Percentiles rank a stretch among this genome's conserved stretches.
Conservation (phyloP, 2,888 invertebrate species). For the Brachycybe producta region DNA sequence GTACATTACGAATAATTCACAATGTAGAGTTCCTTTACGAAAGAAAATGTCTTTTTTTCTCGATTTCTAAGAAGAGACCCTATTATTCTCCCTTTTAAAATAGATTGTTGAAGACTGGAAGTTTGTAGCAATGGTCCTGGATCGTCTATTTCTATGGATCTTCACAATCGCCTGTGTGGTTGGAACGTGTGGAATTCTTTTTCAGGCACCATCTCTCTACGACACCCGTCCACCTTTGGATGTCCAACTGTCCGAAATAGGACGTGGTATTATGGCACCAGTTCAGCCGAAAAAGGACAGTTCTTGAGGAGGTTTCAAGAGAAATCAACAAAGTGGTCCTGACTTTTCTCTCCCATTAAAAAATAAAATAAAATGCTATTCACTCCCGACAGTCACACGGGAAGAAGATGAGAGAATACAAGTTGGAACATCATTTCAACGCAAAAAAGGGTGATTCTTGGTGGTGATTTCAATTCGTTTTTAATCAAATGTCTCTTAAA, state of each 20-base stretch:
- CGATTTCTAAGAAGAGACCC: too few relatives aligned
- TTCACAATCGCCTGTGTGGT: conserved; percentile 40
- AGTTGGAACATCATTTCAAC: too few relatives aligned
- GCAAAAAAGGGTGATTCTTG: too few relatives aligned
- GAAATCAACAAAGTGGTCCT: not conserved
- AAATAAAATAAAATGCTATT: too few relatives aligned
- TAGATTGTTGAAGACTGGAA: conserved; percentile 40
- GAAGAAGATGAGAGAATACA: too few relatives aligned
- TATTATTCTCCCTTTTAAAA: conserved; percentile 2
- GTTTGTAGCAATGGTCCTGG: conserved; percentile 42
- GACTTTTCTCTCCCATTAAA: too few relatives aligned
- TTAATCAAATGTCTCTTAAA: too few relatives aligned
- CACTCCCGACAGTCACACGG: too few relatives aligned
- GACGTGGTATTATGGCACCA: conserved; percentile 4
- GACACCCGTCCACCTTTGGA: conserved; percentile 80
- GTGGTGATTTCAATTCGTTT: too few relatives aligned
- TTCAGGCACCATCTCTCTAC: conserved; percentile 30
- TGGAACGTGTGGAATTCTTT: conserved; percentile 35
- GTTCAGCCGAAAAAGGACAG: not conserved
- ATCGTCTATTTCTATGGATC: conserved; percentile 41
- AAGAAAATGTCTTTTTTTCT: too few relatives aligned
- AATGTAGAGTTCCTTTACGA: too few relatives aligned
- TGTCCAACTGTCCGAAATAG: conserved; percentile 76
- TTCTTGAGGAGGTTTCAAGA: not conserved
- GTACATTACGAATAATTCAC: too few relatives aligned